A percentile compares a stretch with the other conserved stretches of the same genome.
Evolutionary conservation across 64 coral and sea anemone genomes (phyloP).

Genomic region (Montipora cactus): DNA sequence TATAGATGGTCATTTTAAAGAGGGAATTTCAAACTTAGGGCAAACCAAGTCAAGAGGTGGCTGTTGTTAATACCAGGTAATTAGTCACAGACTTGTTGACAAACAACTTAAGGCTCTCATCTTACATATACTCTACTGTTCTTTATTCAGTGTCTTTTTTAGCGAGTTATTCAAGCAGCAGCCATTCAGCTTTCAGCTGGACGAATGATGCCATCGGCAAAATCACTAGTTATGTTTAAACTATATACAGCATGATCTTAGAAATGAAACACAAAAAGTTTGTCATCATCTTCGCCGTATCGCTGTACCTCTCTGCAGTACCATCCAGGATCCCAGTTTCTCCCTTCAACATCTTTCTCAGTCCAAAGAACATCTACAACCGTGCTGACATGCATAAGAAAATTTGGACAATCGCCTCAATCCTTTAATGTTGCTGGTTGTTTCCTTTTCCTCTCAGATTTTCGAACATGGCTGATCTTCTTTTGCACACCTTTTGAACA

Average conservation of each 20-base stretch:
- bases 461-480: neutral
- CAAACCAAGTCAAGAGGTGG: too few relatives aligned
- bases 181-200: neutral
- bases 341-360: slow-evolving; percentile 33
- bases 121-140: too few relatives aligned
- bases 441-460: slow-evolving; percentile 31
- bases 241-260: slow-evolving; percentile 37
- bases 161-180: too few relatives aligned
- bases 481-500: neutral
- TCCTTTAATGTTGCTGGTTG: slow-evolving; percentile 29
- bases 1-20: too few relatives aligned
- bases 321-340: slow-evolving; percentile 29
- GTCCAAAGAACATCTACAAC: slow-evolving; percentile 44
- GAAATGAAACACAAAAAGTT: slow-evolving; percentile 30
- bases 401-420: neutral
- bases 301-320: slow-evolving; percentile 18
- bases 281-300: slow-evolving; percentile 35
- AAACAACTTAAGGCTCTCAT: too few relatives aligned
- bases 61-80: too few relatives aligned
- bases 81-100: too few relatives aligned
- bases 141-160: too few relatives aligned
- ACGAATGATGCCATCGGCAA: slow-evolving; percentile 23
- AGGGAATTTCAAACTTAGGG: too few relatives aligned
- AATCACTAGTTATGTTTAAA: slow-evolving; percentile 26
- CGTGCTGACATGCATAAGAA: slow-evolving; percentile 1